Evolutionary conservation across 2,113 vertebrate species (phyloP).

Genomic region (Pteruthius melanotis): DNA sequence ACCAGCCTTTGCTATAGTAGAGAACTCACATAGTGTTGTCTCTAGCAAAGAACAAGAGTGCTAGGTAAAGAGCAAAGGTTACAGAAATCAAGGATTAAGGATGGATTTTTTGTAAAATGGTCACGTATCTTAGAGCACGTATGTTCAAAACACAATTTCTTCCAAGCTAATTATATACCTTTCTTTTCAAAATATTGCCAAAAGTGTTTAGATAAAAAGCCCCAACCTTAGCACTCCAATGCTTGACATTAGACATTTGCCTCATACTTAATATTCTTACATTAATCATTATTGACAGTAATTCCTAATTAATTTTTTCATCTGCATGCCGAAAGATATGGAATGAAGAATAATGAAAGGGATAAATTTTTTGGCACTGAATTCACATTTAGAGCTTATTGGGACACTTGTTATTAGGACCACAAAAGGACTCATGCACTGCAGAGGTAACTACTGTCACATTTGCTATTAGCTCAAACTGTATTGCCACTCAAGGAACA

Average conservation of each 20-base stretch:
- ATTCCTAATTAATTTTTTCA: neutral
- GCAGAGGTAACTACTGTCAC: neutral
- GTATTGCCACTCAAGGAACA: neutral
- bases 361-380: neutral
- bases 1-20: neutral
- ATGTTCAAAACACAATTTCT: neutral
- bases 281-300: neutral
- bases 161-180: neutral
- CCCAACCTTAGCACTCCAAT: neutral
- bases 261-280: neutral
- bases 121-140: neutral
- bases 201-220: neutral
- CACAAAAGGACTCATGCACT: neutral
- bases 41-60: neutral
- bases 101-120: neutral
- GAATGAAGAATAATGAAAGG: neutral
- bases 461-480: neutral
- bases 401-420: neutral
- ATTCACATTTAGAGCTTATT: neutral
- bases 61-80: neutral
- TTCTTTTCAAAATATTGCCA: neutral
- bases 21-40: neutral
- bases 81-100: neutral
- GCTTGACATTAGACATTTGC: neutral
- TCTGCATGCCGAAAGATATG: neutral